phyloP scores from a whole-genome alignment of 35 echinoderm and acorn worm species.

The Apostichopus parvimensis region DNA sequence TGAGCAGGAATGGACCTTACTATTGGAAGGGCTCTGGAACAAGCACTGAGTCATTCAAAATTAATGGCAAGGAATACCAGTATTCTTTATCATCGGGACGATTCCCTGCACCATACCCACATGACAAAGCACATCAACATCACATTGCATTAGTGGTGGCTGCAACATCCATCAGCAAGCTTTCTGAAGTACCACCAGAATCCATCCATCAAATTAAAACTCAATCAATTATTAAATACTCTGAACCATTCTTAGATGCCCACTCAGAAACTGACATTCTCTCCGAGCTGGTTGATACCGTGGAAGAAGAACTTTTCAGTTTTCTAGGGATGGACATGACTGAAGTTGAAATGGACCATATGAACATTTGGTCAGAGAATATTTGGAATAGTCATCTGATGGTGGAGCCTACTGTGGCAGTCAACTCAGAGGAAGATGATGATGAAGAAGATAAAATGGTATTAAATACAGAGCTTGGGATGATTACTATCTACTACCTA shows the following conservation, averaged over 20 bases:
- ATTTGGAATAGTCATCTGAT: constrained; percentile 88
- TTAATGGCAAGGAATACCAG: constrained; percentile 66
- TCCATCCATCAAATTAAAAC: constrained; percentile 63
- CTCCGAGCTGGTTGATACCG: constrained; percentile 72
- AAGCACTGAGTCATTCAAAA: constrained; percentile 68
- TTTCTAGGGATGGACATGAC: constrained; percentile 64
- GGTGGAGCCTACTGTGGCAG: constrained; percentile 53
- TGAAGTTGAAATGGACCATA: constrained; percentile 65
- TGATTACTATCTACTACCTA: constrained; percentile 79
- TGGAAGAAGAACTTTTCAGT: constrained; percentile 77
- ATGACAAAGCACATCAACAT: constrained; percentile 58
- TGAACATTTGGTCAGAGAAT: constrained; percentile 76
- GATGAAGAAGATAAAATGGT: constrained; percentile 18
- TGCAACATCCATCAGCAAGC: constrained; percentile 61
- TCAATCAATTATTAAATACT: constrained; percentile 71
- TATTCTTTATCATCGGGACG: constrained; percentile 77
- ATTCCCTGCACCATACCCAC: constrained; percentile 57
- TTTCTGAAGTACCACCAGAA: constrained; percentile 67
- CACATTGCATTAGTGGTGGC: constrained; percentile 80
- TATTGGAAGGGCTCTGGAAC: constrained; percentile 90
- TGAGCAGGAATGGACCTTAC: constrained; percentile 65
- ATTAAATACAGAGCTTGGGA: constrained; percentile 64
- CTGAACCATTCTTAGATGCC: constrained; percentile 72
- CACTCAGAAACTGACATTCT: constrained; percentile 60
- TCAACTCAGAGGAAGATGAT: not conserved